These are phyloP conservation scores for Plectrocnemia conspersa DNA, from an alignment of 1,140 invertebrate species.

Conservation along the genomic window DNA sequence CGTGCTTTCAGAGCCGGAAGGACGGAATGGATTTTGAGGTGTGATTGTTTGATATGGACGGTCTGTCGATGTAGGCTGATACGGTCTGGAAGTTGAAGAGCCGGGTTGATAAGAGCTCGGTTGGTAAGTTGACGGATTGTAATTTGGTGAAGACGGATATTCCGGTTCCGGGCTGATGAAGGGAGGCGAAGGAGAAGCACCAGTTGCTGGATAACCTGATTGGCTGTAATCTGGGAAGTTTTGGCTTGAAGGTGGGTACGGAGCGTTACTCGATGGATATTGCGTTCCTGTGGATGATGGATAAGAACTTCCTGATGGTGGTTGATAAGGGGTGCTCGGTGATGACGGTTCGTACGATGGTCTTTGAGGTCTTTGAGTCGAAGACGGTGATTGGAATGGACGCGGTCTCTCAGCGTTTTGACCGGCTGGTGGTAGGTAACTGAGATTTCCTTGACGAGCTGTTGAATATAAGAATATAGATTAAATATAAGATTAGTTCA, in stretches of 20 bases:
- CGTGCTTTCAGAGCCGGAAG: constrained; percentile 3
- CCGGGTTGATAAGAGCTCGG: constrained; percentile 38
- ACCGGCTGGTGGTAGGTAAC: constrained; percentile 57
- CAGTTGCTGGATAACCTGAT: constrained; percentile 40
- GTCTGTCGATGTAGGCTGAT: constrained; percentile 1
- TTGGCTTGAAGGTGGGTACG: constrained; percentile 39
- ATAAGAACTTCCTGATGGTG: constrained; percentile 44
- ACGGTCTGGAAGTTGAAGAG: constrained; percentile 21
- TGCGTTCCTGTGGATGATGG: constrained; percentile 45
- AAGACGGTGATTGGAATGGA: constrained; percentile 57
- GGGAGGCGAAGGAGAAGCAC: constrained; percentile 38
- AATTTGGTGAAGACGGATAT: constrained; percentile 27
- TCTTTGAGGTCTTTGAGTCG: constrained; percentile 39
- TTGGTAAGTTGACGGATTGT: constrained; percentile 20
- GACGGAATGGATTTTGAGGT: constrained; percentile 16
- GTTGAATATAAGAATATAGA: too few relatives aligned
- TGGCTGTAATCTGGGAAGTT: constrained; percentile 34
- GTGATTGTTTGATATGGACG: constrained; percentile 15
- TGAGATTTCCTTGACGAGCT: constrained; percentile 58
- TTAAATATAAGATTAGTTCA: too few relatives aligned
- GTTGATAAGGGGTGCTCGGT: constrained; percentile 43
- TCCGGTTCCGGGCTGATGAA: constrained; percentile 28
- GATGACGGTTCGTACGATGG: constrained; percentile 38
- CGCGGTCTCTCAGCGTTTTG: constrained; percentile 61
- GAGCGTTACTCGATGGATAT: constrained; percentile 39